A percentile compares a stretch with the other conserved stretches of the same genome.
Conservation (phyloP, 2,888 invertebrate genomes). For the Watsonalla cultraria region DNA sequence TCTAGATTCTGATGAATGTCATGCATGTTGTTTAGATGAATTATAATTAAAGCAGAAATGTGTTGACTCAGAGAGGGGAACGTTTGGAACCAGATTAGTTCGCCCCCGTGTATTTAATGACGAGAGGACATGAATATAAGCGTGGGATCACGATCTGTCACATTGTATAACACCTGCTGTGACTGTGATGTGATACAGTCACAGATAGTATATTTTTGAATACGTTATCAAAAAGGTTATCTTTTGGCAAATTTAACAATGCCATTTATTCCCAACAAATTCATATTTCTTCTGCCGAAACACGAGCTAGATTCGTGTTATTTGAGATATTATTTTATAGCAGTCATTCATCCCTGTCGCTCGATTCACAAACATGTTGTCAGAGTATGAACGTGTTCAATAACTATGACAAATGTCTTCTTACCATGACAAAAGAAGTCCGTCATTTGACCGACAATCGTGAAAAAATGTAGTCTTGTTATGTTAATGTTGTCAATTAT, state of each 20-base stretch:
- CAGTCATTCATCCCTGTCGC: conserved; percentile 31
- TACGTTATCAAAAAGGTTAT: conserved; percentile 44
- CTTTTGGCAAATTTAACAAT: conserved; percentile 16
- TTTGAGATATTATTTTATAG: conserved; percentile 18
- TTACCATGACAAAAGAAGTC: conserved; percentile 58
- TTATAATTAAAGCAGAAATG: conserved; percentile 5
- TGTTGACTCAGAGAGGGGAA: conserved; percentile 25
- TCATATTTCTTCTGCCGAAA: neutral
- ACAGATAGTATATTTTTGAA: conserved; percentile 15
- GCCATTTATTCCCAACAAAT: neutral
- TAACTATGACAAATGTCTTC: conserved; percentile 51
- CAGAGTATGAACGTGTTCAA: conserved; percentile 34
- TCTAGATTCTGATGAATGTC: conserved; percentile 11
- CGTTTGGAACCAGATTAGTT: conserved; percentile 32
- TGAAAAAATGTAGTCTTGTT: conserved; percentile 49
- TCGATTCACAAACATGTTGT: conserved; percentile 33
- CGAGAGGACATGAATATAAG: conserved; percentile 33
- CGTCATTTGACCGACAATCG: conserved; percentile 43
- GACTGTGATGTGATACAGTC: conserved; percentile 28
- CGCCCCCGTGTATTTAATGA: conserved; percentile 35
- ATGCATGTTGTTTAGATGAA: neutral
- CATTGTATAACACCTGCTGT: conserved; percentile 40
- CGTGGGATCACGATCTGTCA: conserved; percentile 45
- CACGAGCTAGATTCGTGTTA: conserved; percentile 8
- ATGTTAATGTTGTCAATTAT: conserved; percentile 49